Conservation (phyloP, 1,140 invertebrate species). For the Plectrocnemia conspersa region DNA sequence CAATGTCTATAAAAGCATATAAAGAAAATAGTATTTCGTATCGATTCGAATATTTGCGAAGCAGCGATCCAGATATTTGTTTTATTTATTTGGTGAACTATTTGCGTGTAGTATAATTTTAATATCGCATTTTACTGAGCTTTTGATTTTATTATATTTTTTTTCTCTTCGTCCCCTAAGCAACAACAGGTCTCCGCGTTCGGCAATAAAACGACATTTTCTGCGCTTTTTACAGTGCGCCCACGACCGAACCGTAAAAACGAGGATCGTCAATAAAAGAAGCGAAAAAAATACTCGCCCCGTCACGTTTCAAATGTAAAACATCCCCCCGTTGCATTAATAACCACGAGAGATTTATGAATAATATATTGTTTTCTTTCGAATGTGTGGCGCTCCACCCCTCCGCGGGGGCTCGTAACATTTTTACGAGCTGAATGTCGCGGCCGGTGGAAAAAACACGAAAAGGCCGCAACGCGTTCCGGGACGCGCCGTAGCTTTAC, state of each 20-base stretch:
- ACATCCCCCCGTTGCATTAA: constrained; percentile 7
- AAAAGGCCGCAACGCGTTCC: constrained; percentile 4
- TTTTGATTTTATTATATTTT: too few species aligned
- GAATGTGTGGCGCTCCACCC: not conserved
- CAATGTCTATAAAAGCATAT: too few species aligned
- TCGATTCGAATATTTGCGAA: too few species aligned
- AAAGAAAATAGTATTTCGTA: too few species aligned
- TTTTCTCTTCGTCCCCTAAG: too few species aligned
- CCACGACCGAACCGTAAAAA: too few species aligned
- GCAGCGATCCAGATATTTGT: too few species aligned
- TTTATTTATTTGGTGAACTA: too few species aligned
- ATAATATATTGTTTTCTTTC: constrained; percentile 10
- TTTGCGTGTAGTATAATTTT: too few species aligned
- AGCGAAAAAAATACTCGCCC: not conserved
- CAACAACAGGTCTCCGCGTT: not conserved
- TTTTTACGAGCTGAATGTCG: constrained; percentile 1
- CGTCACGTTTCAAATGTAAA: constrained; percentile 5
- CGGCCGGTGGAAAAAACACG: not conserved
- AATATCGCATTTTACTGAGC: too few species aligned
- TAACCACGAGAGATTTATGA: constrained; percentile 3
- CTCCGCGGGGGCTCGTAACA: constrained; percentile 5
- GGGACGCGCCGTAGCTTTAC: not conserved
- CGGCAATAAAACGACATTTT: not conserved
- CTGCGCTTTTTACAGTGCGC: not conserved
- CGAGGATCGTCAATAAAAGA: too few species aligned